Percentiles rank a stretch among this genome's conserved stretches.
Conservation (phyloP, 2,797 vertebrate species). For the Channallabes apus region DNA sequence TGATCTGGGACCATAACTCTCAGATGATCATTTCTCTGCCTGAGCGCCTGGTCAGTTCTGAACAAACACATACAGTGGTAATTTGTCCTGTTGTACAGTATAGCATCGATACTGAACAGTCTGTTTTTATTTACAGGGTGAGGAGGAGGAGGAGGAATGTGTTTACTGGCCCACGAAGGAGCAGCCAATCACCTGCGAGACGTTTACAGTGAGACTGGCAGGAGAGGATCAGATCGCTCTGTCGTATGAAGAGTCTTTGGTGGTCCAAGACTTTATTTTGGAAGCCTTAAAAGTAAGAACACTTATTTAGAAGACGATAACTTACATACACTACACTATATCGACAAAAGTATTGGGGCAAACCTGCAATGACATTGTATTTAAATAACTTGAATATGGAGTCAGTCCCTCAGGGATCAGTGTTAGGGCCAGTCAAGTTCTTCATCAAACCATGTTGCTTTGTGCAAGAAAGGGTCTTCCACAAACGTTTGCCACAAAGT, state of each 20-base stretch:
- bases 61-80: too few species aligned
- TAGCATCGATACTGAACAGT: not conserved
- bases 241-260: slow-evolving; percentile 88
- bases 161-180: slow-evolving; percentile 87
- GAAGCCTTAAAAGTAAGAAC: slow-evolving; percentile 87
- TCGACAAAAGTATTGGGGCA: too few species aligned
- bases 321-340: not conserved
- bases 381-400: too few species aligned
- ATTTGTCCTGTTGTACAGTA: not conserved
- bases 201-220: slow-evolving; percentile 87
- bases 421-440: too few species aligned
- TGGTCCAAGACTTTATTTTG: slow-evolving; percentile 88
- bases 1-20: slow-evolving; percentile 95
- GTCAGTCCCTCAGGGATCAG: too few species aligned
- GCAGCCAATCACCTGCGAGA: slow-evolving; percentile 84
- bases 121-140: slow-evolving; percentile 65
- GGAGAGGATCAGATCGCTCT: slow-evolving; percentile 85
- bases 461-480: too few species aligned
- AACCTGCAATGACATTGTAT: too few species aligned
- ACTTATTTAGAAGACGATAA: not conserved
- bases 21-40: slow-evolving; percentile 88
- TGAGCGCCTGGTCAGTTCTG: slow-evolving; percentile 75
- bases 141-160: slow-evolving; percentile 78
- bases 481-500: too few species aligned
- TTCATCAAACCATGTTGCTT: too few species aligned